A percentile compares a stretch with the other conserved stretches of the same genome.
These are phyloP conservation scores for Drosophila quadrilineata DNA, from an alignment of 1,140 invertebrate species.

Conservation along the genomic window DNA sequence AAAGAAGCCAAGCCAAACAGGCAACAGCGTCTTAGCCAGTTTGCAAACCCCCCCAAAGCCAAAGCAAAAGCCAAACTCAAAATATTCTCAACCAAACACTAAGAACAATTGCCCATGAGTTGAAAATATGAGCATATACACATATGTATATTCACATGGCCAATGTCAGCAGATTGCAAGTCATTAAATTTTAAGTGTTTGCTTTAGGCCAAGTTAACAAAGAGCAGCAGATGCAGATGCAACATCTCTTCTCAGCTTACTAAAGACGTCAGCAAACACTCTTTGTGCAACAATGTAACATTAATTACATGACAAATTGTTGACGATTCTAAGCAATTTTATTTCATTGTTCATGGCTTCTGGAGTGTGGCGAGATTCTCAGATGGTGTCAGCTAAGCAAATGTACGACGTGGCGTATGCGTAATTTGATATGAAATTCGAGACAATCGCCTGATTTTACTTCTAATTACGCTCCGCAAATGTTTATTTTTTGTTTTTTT, in stretches of 20 bases:
- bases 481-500: neutral
- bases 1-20: conserved; percentile 21
- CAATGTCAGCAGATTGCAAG: conserved; percentile 16
- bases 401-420: conserved; percentile 16
- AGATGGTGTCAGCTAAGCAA: neutral
- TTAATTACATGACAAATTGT: neutral
- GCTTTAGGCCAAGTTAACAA: conserved; percentile 1
- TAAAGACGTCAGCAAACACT: neutral
- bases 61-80: neutral
- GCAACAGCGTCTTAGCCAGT: neutral
- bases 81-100: conserved; percentile 1
- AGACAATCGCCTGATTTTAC: no score
- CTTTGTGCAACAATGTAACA: neutral
- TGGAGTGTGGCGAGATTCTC: conserved; percentile 3
- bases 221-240: no score
- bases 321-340: neutral
- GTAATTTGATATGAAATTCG: conserved; percentile 1
- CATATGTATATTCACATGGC: conserved; percentile 10
- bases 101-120: conserved; percentile 23
- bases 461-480: neutral
- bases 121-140: no score
- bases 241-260: neutral
- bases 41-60: no score
- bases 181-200: conserved; percentile 19
- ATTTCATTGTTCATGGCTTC: neutral